Conservation (phyloP, 1,140 invertebrate species). For the Adelges cooleyi region DNA sequence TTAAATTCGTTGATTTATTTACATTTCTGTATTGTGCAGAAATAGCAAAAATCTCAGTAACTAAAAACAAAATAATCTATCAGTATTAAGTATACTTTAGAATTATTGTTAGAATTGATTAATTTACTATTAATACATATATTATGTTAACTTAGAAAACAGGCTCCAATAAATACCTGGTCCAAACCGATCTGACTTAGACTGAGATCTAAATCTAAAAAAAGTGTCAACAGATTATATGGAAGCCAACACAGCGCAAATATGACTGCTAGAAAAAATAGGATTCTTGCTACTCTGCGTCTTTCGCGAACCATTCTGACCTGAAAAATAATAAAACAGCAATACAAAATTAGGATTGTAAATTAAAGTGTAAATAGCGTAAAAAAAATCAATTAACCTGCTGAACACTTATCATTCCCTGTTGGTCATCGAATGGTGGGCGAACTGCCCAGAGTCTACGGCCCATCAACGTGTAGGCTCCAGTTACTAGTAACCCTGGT, state of each 20-base stretch:
- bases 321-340: not conserved
- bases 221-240: conserved; percentile 54
- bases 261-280: conserved; percentile 57
- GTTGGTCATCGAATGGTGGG: conserved; percentile 48
- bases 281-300: conserved; percentile 58
- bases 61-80: too few species aligned
- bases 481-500: conserved; percentile 56
- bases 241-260: conserved; percentile 72
- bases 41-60: too few species aligned
- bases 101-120: too few species aligned
- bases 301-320: conserved; percentile 49
- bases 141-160: not conserved
- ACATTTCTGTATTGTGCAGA: too few species aligned
- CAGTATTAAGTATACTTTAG: too few species aligned
- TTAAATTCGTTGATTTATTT: too few species aligned
- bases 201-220: conserved; percentile 48
- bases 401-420: conserved; percentile 48
- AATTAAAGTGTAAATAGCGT: too few species aligned
- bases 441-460: conserved; percentile 52
- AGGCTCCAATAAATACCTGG: conserved; percentile 17
- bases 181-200: conserved; percentile 24
- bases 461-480: conserved; percentile 60
- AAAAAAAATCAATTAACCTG: conserved; percentile 48
- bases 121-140: too few species aligned
- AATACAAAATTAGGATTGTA: too few species aligned